Evolutionary conservation across 2,888 invertebrate species (phyloP).

Genomic region (Harpalus rubripes): DNA sequence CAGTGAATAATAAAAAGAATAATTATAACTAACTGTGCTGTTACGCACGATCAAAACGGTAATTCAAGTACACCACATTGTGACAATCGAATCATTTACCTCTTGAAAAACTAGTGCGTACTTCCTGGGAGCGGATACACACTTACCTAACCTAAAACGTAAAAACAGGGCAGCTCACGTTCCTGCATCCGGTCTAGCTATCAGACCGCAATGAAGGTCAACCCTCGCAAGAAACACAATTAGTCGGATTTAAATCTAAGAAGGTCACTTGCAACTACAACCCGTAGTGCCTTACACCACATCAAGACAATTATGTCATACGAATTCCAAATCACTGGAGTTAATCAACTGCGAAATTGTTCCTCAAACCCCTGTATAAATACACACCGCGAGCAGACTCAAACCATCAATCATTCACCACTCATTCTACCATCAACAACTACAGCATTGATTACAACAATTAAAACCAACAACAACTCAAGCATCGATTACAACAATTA

Average conservation of each 20-base stretch:
- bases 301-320: constrained; percentile 52
- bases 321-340: constrained; percentile 48
- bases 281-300: constrained; percentile 23
- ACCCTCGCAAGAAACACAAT: constrained; percentile 49
- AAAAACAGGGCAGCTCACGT: constrained; percentile 36
- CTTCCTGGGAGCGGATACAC: constrained; percentile 59
- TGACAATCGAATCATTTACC: constrained; percentile 22
- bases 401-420: constrained; percentile 54
- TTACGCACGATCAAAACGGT: constrained; percentile 38
- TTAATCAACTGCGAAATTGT: constrained; percentile 62
- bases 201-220: constrained; percentile 61
- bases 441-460: background rate
- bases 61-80: constrained; percentile 49
- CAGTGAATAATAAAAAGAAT: constrained; percentile 2
- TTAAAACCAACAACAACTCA: constrained; percentile 36
- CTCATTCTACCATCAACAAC: constrained; percentile 40
- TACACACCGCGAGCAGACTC: constrained; percentile 13
- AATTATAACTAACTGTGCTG: constrained; percentile 45
- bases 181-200: constrained; percentile 58
- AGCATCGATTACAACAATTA: background rate
- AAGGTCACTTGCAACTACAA: constrained; percentile 46
- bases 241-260: constrained; percentile 45
- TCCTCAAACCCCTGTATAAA: constrained; percentile 58
- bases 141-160: constrained; percentile 52
- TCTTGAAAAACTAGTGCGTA: constrained; percentile 58